A percentile compares a stretch with the other conserved stretches of the same genome.
Evolutionary conservation across 2,888 invertebrate species (phyloP).

Genomic region (Petrolisthes manimaculis): DNA sequence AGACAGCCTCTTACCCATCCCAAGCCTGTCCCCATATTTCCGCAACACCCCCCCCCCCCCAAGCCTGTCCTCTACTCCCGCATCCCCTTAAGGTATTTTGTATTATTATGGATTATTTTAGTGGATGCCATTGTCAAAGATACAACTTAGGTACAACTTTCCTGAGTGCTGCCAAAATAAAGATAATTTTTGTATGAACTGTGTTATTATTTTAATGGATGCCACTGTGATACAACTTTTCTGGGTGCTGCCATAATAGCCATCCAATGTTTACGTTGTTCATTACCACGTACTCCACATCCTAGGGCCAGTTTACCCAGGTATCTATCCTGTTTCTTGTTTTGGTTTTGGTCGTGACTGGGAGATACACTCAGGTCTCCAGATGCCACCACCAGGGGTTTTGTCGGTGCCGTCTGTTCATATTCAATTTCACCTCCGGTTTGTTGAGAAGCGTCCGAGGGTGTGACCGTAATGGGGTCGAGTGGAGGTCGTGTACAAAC

Average conservation of each 20-base stretch:
- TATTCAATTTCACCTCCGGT: background rate
- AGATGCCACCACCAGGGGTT: background rate
- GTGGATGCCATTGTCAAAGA: no score
- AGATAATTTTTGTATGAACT: no score
- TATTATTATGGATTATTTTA: no score
- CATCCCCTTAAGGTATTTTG: no score
- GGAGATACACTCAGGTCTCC: background rate
- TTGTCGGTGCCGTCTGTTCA: background rate
- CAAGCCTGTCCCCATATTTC: no score
- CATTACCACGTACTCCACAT: conserved; percentile 42
- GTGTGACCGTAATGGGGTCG: background rate
- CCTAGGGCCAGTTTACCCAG: conserved; percentile 64
- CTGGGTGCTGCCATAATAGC: conserved; percentile 61
- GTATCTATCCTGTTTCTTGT: conserved; percentile 43
- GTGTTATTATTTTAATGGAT: conserved; percentile 47
- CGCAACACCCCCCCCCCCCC: no score
- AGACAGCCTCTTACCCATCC: no score
- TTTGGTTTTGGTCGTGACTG: conserved; percentile 31
- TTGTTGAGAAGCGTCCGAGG: conserved; percentile 9
- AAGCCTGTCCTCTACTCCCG: no score
- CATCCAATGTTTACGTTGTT: conserved; percentile 54
- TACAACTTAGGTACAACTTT: no score
- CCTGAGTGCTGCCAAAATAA: no score
- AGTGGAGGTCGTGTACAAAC: conserved; percentile 56
- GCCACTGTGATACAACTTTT: conserved; percentile 63